These are phyloP conservation scores for Neodiprion fabricii DNA, from an alignment of 1,140 invertebrate species.

Conservation along the genomic window DNA sequence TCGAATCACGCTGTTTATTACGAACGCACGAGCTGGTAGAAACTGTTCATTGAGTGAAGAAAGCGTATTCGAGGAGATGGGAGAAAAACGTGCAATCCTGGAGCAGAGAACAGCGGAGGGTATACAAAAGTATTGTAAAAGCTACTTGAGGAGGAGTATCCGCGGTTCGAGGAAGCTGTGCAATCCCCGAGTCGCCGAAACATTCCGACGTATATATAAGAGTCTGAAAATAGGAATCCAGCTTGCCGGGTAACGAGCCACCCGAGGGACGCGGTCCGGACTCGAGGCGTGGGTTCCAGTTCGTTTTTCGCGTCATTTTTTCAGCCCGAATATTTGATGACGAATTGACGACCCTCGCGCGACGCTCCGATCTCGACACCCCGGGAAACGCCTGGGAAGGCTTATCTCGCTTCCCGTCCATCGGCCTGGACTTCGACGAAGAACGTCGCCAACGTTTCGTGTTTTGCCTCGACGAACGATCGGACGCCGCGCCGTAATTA, in stretches of 20 bases:
- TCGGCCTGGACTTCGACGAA: not conserved
- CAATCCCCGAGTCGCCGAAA: not conserved
- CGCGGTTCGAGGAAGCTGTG: not conserved
- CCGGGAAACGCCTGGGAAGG: not conserved
- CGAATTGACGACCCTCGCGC: not conserved
- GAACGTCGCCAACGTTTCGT: not conserved
- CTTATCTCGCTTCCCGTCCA: not conserved
- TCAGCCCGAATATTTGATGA: not conserved
- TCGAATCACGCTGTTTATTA: too few species aligned
- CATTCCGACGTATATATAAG: not conserved
- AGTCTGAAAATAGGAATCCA: not conserved
- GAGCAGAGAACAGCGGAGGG: too few species aligned
- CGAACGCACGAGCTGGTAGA: too few species aligned
- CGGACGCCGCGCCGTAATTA: not conserved
- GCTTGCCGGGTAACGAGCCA: not conserved
- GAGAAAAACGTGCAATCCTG: too few species aligned
- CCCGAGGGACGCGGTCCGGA: not conserved
- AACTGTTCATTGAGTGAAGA: too few species aligned
- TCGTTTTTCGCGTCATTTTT: not conserved
- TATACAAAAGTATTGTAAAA: too few species aligned
- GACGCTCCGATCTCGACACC: not conserved
- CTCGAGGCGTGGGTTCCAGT: not conserved
- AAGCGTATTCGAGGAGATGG: too few species aligned
- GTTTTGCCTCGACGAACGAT: not conserved
- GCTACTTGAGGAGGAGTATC: too few species aligned